Evolutionary conservation across 1,140 invertebrate species (phyloP).

Genomic region (Penaeus vannamei): DNA sequence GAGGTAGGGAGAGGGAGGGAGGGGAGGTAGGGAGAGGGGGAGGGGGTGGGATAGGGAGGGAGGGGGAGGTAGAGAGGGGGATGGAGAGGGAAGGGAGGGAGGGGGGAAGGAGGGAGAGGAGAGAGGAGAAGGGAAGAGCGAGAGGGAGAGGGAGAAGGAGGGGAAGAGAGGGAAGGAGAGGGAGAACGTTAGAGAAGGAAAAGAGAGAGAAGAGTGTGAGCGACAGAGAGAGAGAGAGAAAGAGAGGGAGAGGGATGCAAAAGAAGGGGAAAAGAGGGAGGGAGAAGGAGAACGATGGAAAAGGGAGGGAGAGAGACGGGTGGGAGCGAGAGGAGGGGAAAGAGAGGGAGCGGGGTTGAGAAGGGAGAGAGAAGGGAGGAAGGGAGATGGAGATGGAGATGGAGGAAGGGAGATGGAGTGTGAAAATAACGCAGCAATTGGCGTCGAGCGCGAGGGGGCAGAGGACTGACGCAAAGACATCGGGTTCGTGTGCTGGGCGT

Average conservation of each 20-base stretch:
- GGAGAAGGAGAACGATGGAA: background rate
- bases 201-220: background rate
- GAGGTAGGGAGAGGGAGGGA: background rate
- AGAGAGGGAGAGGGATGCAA: background rate
- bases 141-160: background rate
- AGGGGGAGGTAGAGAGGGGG: background rate
- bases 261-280: background rate
- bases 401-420: background rate
- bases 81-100: background rate
- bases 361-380: background rate
- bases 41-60: background rate
- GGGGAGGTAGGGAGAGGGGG: background rate
- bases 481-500: background rate
- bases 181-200: background rate
- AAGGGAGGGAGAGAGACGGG: background rate
- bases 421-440: background rate
- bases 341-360: background rate
- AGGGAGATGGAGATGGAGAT: background rate
- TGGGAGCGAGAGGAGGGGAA: conserved; percentile 23
- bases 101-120: background rate
- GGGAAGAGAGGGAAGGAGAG: background rate
- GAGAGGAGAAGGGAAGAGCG: background rate
- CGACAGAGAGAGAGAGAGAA: no score
- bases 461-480: background rate
- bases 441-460: background rate